phyloP scores from a whole-genome alignment of 2,113 vertebrate genomes.

The Hippocampus barbouri region DNA sequence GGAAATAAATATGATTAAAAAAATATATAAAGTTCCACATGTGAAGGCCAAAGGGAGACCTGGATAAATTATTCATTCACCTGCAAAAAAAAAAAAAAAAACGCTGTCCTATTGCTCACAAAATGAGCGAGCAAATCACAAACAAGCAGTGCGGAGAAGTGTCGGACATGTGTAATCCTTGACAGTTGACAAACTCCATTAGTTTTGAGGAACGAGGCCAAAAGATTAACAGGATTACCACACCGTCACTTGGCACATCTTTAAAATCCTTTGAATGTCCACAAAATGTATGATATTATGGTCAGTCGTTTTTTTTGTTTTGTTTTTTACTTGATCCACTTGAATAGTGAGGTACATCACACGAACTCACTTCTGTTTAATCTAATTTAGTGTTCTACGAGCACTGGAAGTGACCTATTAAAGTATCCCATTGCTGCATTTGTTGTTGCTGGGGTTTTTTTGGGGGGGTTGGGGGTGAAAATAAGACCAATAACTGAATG shows the following conservation, averaged over 20 bases:
- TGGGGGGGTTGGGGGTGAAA: too few relatives aligned
- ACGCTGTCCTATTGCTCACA: background rate
- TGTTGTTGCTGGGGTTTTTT: too few relatives aligned
- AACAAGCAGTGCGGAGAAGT: constrained; percentile 1
- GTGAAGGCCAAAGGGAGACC: background rate
- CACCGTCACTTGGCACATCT: constrained; percentile 24
- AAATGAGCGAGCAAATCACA: constrained; percentile 8
- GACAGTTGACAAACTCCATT: constrained; percentile 54
- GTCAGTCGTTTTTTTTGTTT: too few relatives aligned
- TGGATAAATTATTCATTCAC: background rate
- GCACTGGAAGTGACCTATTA: too few relatives aligned
- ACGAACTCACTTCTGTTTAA: too few relatives aligned
- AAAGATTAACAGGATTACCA: constrained; percentile 51
- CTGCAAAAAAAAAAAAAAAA: constrained; percentile 7
- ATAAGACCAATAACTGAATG: too few relatives aligned
- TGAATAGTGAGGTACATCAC: too few relatives aligned
- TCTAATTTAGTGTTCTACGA: too few relatives aligned
- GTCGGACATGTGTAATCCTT: constrained; percentile 35
- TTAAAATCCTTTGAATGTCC: background rate
- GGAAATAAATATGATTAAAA: constrained; percentile 1
- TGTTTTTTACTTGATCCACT: too few relatives aligned
- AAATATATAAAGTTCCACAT: background rate
- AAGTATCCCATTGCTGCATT: too few relatives aligned
- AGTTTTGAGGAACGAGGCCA: constrained; percentile 56
- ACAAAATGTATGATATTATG: background rate